Evolutionary conservation across 2,113 vertebrate genomes (phyloP).

Genomic region (Entosphenus tridentatus): DNA sequence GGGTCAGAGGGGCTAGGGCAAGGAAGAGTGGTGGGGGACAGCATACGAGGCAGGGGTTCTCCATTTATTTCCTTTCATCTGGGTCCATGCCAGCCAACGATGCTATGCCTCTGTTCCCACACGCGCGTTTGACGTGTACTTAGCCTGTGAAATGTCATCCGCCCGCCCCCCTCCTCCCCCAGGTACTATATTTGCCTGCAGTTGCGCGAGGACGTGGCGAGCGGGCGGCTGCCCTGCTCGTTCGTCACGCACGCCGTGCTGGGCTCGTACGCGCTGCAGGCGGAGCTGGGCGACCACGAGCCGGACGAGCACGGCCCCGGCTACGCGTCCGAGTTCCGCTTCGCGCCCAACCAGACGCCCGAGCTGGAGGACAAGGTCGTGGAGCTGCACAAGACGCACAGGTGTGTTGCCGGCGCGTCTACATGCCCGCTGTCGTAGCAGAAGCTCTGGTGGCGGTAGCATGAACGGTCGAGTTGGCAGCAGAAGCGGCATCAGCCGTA

Average conservation of each 20-base stretch:
- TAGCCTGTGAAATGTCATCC: too few species aligned
- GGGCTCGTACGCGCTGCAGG: slow-evolving; percentile 47
- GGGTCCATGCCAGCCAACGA: too few species aligned
- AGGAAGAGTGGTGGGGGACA: too few species aligned
- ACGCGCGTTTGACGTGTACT: too few species aligned
- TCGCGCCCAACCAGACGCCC: slow-evolving; percentile 61
- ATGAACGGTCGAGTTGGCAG: too few species aligned
- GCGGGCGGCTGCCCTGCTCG: slow-evolving; percentile 45
- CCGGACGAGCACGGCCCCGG: slow-evolving; percentile 37
- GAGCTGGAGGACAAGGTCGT: slow-evolving; percentile 91
- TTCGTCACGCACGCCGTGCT: slow-evolving; percentile 52
- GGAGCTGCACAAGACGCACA: slow-evolving; percentile 74
- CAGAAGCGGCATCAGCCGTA: too few species aligned
- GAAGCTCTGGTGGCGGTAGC: too few species aligned
- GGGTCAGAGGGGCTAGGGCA: too few species aligned
- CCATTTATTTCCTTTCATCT: too few species aligned
- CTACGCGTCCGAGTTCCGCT: slow-evolving; percentile 50
- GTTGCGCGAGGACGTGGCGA: slow-evolving; percentile 42
- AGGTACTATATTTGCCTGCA: slow-evolving; percentile 64
- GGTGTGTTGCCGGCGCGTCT: slow-evolving; percentile 20
- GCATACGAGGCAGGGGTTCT: too few species aligned
- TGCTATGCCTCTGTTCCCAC: too few species aligned
- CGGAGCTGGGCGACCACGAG: slow-evolving; percentile 71
- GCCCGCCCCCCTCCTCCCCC: neutral
- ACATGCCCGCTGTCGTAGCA: too few species aligned